Base-by-base conservation (phyloP, 2,888 invertebrate species). In the Selenia dentaria region DNA sequence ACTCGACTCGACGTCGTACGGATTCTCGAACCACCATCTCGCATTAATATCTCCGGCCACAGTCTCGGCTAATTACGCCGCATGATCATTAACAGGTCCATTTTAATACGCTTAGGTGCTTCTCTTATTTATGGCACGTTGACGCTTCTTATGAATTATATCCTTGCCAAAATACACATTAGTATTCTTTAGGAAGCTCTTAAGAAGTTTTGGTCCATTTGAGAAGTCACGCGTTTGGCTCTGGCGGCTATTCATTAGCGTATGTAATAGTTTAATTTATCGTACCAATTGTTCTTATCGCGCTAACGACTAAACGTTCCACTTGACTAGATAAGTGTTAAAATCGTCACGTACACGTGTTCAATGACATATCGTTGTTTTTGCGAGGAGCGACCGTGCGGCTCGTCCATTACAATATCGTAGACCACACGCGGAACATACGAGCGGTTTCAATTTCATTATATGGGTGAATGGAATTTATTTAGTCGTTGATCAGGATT, bases 21-120 rank as follows among this genome's bases (percentile, higher is more conserved):
- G 6, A 13, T 22, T 14, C 31, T 6, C 25, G 28, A 34, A 14
- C 31, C 26, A 35, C 32, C 36, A 34, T 24, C 40, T 14, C 18
- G 25, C 32, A 42, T 36, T 48, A 27, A 43, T 39, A 42, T 43
- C 31, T 22, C 10, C 37, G 8, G 28, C 14, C 6, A 14, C n/a
- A 27, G 50, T 32, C 39, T 32, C 29, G 52, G 35, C 38, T 51
- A 44, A 54, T 52, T 50, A 40, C 46, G 32, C 29, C 35, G 29
- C 50, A 39, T 39, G 47, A 42, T 51, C 34, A 51, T 55, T 47
- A 50, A 27, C 45, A 41, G 49, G 40, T 49, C 43, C 47, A 36
- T 50, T 27, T 51, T 44, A 32, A 40, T 50, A 38, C 53, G 54
- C 54, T 46, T 28, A 20, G 42, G 33, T 48, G 38, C 40, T 36